Evolutionary conservation across 2,797 vertebrate species (phyloP).

Genomic region (Odontamblyopus rebecca): DNA sequence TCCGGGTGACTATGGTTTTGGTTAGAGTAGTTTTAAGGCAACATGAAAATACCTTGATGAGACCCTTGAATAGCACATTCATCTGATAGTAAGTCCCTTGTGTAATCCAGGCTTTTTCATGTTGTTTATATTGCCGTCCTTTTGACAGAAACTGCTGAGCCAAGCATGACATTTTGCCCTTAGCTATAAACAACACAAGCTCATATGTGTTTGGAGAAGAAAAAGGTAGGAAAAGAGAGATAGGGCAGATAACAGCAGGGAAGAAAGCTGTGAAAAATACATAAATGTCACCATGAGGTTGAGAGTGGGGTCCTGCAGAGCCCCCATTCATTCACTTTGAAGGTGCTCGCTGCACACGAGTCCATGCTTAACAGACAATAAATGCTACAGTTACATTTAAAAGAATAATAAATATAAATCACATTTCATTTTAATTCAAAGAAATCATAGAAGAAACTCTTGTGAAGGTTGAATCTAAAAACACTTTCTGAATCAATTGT

Average conservation of each 20-base stretch:
- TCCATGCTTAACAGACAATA: background rate
- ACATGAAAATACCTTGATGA: background rate
- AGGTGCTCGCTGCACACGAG: slow-evolving; percentile 7
- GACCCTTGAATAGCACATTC: slow-evolving; percentile 2
- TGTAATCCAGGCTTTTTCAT: slow-evolving; percentile 23
- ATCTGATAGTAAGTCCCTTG: slow-evolving; percentile 19
- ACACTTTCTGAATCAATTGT: background rate
- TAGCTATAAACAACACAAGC: slow-evolving; percentile 36
- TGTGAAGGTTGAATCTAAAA: background rate
- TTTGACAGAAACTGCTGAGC: slow-evolving; percentile 39
- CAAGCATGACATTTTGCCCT: slow-evolving; percentile 33
- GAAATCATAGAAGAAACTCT: background rate
- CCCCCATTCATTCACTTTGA: slow-evolving; percentile 21
- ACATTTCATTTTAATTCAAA: background rate
- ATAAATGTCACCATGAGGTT: slow-evolving; percentile 28
- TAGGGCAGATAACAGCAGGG: slow-evolving; percentile 15
- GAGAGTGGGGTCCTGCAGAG: slow-evolving; percentile 1
- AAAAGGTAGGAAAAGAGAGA: slow-evolving; percentile 18
- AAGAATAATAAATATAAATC: background rate
- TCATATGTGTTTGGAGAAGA: slow-evolving; percentile 20
- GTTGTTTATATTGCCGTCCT: slow-evolving; percentile 20
- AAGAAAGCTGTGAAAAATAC: slow-evolving; percentile 45
- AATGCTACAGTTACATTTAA: background rate
- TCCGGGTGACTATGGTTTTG: background rate
- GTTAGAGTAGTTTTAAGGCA: background rate